Percentiles rank a stretch among this genome's conserved stretches.
phyloP scores from a whole-genome alignment of 2,797 vertebrate genomes.

The Perodicticus potto region DNA sequence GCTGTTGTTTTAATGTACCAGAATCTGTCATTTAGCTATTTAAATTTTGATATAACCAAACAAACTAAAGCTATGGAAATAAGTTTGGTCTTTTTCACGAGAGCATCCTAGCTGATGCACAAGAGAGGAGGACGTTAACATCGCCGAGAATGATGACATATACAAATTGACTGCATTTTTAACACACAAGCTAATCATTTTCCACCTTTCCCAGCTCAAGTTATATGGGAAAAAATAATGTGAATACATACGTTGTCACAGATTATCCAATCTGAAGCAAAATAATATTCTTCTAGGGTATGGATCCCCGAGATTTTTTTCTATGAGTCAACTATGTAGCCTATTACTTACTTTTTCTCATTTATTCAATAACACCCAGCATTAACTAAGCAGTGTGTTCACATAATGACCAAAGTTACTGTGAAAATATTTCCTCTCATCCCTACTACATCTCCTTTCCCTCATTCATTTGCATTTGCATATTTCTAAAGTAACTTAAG shows the following conservation, averaged over 20 bases:
- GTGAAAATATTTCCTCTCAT: background rate
- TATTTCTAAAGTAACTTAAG: constrained; percentile 69
- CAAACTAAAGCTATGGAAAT: constrained; percentile 5
- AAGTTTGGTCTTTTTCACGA: background rate
- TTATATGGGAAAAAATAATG: background rate
- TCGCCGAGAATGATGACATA: background rate
- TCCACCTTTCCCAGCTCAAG: constrained; percentile 17
- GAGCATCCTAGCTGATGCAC: background rate
- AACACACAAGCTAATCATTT: constrained; percentile 23
- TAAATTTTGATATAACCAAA: constrained; percentile 46
- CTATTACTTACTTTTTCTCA: background rate
- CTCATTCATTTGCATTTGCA: constrained; percentile 36
- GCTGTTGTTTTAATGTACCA: constrained; percentile 61
- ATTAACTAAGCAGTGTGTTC: background rate
- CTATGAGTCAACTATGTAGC: background rate
- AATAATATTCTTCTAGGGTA: background rate
- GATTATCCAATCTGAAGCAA: background rate
- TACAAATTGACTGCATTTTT: constrained; percentile 19
- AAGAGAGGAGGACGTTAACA: background rate
- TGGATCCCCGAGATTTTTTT: background rate
- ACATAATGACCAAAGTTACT: constrained; percentile 2
- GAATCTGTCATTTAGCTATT: constrained; percentile 57
- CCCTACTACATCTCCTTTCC: background rate
- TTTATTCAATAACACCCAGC: constrained; percentile 21
- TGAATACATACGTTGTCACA: background rate